These are phyloP conservation scores for Drosophila pallidifrons DNA, from an alignment of 1,140 invertebrate genomes.

Conservation along the genomic window DNA sequence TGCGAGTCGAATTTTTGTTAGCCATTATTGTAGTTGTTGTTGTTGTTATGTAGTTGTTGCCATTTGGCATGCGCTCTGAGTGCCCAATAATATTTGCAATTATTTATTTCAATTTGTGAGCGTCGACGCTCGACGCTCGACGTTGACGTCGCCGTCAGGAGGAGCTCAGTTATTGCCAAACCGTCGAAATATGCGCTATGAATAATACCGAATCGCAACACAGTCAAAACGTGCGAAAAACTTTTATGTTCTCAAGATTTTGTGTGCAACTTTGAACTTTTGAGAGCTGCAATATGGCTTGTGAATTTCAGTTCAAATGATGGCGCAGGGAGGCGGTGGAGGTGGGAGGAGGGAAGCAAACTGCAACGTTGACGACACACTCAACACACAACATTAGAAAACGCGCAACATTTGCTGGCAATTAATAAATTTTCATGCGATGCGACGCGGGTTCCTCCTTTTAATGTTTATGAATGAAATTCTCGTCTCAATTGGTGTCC, in stretches of 20 bases:
- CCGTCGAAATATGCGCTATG: slow-evolving; percentile 65
- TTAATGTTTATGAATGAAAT: slow-evolving; percentile 77
- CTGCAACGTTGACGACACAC: slow-evolving; percentile 6
- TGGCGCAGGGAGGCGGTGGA: neutral
- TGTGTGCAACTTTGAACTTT: slow-evolving; percentile 77
- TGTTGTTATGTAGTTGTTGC: slow-evolving; percentile 25
- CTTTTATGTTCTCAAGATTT: slow-evolving; percentile 76
- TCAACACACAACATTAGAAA: slow-evolving; percentile 36
- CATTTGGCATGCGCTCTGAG: slow-evolving; percentile 74
- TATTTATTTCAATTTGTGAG: slow-evolving; percentile 72
- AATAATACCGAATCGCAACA: slow-evolving; percentile 51
- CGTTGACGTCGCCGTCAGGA: slow-evolving; percentile 11
- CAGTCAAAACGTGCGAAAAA: slow-evolving; percentile 75
- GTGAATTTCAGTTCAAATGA: neutral
- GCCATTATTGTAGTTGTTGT: slow-evolving; percentile 55
- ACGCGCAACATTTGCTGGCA: slow-evolving; percentile 76
- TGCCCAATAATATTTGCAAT: slow-evolving; percentile 82
- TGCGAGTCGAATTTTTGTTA: slow-evolving; percentile 60
- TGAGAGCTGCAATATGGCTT: slow-evolving; percentile 25
- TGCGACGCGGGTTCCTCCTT: slow-evolving; percentile 10
- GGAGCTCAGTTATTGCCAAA: slow-evolving; percentile 58
- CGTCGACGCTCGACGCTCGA: slow-evolving; percentile 25
- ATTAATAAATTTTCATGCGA: slow-evolving; percentile 70
- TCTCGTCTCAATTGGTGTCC: slow-evolving; percentile 76
- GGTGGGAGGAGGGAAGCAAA: neutral